phyloP scores from a whole-genome alignment of 2,797 vertebrate genomes.

The Cossypha dichroa region DNA sequence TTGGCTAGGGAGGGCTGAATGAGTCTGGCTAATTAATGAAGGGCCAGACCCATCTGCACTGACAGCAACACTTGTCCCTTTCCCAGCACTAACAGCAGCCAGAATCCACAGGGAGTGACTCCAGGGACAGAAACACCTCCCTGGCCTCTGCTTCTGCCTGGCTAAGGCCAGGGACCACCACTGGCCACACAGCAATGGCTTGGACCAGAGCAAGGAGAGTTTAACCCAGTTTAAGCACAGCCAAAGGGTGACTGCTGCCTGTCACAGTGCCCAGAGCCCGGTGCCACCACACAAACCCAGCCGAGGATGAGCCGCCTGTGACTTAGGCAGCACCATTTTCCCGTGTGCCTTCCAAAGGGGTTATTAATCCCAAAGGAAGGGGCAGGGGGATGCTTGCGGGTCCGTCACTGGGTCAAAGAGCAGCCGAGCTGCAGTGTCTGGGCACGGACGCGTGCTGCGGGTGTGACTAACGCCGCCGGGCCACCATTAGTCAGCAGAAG shows the following conservation, averaged over 20 bases:
- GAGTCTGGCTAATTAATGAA: background rate
- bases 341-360: background rate
- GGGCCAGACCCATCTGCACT: background rate
- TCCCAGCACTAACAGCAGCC: background rate
- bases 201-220: background rate
- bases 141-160: background rate
- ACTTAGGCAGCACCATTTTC: background rate
- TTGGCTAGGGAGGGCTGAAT: background rate
- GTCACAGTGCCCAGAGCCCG: rapidly evolving
- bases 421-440: rapidly evolving
- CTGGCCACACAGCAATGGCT: rapidly evolving
- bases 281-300: background rate
- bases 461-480: background rate
- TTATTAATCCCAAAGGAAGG: background rate
- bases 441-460: background rate
- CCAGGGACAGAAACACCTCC: background rate
- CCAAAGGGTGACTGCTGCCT: rapidly evolving
- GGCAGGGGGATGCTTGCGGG: background rate
- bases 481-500: background rate
- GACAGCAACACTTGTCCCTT: background rate
- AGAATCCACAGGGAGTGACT: rapidly evolving
- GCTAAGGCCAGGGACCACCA: background rate
- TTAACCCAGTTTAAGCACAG: background rate
- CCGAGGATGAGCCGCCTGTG: rapidly evolving
- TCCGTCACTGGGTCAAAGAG: rapidly evolving